phyloP scores from a whole-genome alignment of 2,113 vertebrate genomes.

The Chinchilla lanigera region DNA sequence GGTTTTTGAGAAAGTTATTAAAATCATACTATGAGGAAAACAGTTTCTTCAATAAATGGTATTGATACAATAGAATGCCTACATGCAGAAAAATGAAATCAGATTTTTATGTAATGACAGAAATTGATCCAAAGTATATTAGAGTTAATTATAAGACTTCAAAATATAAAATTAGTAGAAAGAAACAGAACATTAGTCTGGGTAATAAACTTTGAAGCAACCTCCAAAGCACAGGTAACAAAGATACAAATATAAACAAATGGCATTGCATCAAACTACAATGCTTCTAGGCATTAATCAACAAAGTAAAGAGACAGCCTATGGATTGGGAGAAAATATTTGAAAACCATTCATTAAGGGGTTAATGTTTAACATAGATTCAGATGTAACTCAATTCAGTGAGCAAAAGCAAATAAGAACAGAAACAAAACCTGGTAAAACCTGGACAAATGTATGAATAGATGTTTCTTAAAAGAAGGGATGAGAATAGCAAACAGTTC shows the following conservation, averaged over 20 bases:
- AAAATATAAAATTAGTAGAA: background rate
- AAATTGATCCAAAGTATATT: background rate
- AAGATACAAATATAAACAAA: background rate
- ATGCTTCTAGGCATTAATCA: background rate
- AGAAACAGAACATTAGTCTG: background rate
- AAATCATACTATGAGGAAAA: background rate
- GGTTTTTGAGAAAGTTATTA: background rate
- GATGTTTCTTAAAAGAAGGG: background rate
- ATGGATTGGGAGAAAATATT: background rate
- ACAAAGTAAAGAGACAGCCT: background rate
- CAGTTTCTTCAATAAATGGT: background rate
- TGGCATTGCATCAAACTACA: background rate
- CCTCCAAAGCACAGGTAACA: background rate
- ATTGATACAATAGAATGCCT: background rate
- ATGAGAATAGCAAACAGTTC: background rate
- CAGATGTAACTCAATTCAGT: background rate
- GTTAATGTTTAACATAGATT: background rate
- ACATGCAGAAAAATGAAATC: background rate
- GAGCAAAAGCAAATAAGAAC: background rate
- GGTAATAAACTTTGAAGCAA: background rate
- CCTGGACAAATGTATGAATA: background rate
- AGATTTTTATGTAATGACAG: background rate
- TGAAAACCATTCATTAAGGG: background rate
- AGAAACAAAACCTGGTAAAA: background rate
- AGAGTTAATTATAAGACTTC: background rate